phyloP scores from a whole-genome alignment of 2,888 invertebrate species.

The Eudemis profundana region DNA sequence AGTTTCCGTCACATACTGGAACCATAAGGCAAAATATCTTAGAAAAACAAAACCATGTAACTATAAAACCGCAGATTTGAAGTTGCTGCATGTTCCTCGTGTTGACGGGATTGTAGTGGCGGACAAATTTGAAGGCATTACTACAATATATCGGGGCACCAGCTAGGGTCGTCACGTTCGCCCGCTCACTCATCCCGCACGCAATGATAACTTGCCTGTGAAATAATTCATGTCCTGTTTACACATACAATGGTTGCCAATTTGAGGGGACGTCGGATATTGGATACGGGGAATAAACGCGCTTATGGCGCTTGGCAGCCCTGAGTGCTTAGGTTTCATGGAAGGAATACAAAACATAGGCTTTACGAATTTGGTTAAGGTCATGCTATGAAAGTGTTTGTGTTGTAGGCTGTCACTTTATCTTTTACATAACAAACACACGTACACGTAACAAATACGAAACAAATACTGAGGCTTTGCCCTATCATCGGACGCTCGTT shows the following conservation, averaged over 20 bases:
- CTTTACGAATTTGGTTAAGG: too few species aligned
- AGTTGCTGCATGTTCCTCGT: slow-evolving; percentile 39
- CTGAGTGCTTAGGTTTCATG: neutral
- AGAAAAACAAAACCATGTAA: slow-evolving; percentile 9
- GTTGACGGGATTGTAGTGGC: slow-evolving; percentile 59
- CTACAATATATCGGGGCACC: slow-evolving; percentile 62
- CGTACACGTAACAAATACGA: too few species aligned
- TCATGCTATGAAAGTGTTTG: too few species aligned
- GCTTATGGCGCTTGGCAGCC: slow-evolving; percentile 15
- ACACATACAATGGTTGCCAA: slow-evolving; percentile 58
- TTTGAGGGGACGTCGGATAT: slow-evolving; percentile 56
- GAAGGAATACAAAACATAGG: neutral
- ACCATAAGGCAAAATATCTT: too few species aligned
- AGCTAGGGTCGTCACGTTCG: slow-evolving; percentile 50
- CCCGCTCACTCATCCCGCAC: slow-evolving; percentile 50
- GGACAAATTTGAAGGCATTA: slow-evolving; percentile 69
- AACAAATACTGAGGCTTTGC: too few species aligned
- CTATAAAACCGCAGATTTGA: slow-evolving; percentile 24
- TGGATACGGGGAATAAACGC: slow-evolving; percentile 21
- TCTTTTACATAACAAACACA: too few species aligned
- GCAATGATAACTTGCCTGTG: slow-evolving; percentile 54
- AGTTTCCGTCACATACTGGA: too few species aligned
- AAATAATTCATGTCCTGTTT: slow-evolving; percentile 66
- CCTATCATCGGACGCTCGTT: too few species aligned
- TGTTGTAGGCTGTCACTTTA: too few species aligned